These are phyloP conservation scores for Teleogryllus occipitalis DNA, from an alignment of 1,140 invertebrate species.

Conservation along the genomic window DNA sequence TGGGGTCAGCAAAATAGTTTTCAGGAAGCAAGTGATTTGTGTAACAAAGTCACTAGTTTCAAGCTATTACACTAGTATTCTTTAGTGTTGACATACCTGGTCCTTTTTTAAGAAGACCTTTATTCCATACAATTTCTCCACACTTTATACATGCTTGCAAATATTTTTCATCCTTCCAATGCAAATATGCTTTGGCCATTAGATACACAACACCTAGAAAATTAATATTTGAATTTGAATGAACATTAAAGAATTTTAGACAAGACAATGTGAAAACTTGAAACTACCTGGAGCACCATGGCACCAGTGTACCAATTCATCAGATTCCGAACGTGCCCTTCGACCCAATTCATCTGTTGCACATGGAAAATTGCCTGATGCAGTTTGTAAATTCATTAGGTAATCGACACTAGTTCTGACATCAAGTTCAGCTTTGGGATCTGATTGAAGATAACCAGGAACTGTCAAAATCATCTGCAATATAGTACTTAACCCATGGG, in stretches of 20 bases:
- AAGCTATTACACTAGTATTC: too few relatives aligned
- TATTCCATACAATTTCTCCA: slow-evolving; percentile 69
- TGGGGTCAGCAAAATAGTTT: too few relatives aligned
- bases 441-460: slow-evolving; percentile 48
- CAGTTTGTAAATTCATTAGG: slow-evolving; percentile 51
- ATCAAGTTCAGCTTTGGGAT: slow-evolving; percentile 42
- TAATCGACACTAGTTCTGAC: slow-evolving; percentile 53
- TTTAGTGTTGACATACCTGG: slow-evolving; percentile 37
- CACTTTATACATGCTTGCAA: slow-evolving; percentile 56
- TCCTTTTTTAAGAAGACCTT: slow-evolving; percentile 72
- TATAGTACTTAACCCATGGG: slow-evolving; percentile 64
- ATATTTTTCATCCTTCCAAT: slow-evolving; percentile 67
- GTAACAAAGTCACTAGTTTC: too few relatives aligned
- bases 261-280: too few relatives aligned
- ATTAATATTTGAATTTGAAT: neutral
- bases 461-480: slow-evolving; percentile 49
- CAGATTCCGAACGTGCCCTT: slow-evolving; percentile 35
- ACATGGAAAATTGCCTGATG: slow-evolving; percentile 68
- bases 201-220: slow-evolving; percentile 61
- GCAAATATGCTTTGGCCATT: slow-evolving; percentile 69
- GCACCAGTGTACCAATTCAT: slow-evolving; percentile 80
- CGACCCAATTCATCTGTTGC: slow-evolving; percentile 57
- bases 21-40: too few relatives aligned
- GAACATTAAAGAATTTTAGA: too few relatives aligned
- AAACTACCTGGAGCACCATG: slow-evolving; percentile 64